Evolutionary conservation across 2,888 invertebrate species (phyloP).

Genomic region (Tridacna gigas): DNA sequence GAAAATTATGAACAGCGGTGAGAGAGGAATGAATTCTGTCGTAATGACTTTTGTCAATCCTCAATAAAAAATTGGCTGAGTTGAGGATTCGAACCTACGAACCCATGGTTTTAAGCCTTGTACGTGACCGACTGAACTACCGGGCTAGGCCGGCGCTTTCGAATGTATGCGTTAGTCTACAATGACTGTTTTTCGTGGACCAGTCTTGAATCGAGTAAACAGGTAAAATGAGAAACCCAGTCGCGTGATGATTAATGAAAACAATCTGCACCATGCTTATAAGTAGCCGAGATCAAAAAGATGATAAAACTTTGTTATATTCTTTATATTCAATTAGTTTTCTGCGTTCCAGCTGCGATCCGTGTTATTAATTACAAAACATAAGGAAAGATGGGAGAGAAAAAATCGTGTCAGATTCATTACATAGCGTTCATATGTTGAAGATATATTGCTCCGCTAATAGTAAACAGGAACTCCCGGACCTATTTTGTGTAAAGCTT

Average conservation of each 20-base stretch:
- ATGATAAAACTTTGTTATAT: conserved; percentile 35
- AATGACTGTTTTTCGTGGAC: too few relatives aligned
- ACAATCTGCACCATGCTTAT: conserved; percentile 41
- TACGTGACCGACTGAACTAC: too few relatives aligned
- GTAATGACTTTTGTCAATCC: too few relatives aligned
- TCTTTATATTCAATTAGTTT: conserved; percentile 32
- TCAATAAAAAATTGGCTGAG: too few relatives aligned
- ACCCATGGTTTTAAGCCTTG: too few relatives aligned
- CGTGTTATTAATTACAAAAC: conserved; percentile 34
- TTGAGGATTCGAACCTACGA: too few relatives aligned
- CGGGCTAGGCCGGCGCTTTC: too few relatives aligned
- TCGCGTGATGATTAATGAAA: conserved; percentile 40
- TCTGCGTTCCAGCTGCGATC: conserved; percentile 24
- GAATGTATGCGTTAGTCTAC: too few relatives aligned
- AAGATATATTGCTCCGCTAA: background rate
- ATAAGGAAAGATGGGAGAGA: conserved; percentile 17
- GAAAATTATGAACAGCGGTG: too few relatives aligned
- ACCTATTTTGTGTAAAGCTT: background rate
- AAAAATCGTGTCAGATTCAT: conserved; percentile 29
- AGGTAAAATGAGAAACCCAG: conserved; percentile 3
- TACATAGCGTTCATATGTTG: background rate
- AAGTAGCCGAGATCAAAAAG: conserved; percentile 42
- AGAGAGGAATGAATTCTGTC: too few relatives aligned
- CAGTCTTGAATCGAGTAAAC: too few relatives aligned
- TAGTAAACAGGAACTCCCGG: background rate